A percentile compares a stretch with the other conserved stretches of the same genome.
These are phyloP conservation scores for Paramuricea clavata DNA, from an alignment of 92 coral and sea anemone genomes.

Conservation along the genomic window DNA sequence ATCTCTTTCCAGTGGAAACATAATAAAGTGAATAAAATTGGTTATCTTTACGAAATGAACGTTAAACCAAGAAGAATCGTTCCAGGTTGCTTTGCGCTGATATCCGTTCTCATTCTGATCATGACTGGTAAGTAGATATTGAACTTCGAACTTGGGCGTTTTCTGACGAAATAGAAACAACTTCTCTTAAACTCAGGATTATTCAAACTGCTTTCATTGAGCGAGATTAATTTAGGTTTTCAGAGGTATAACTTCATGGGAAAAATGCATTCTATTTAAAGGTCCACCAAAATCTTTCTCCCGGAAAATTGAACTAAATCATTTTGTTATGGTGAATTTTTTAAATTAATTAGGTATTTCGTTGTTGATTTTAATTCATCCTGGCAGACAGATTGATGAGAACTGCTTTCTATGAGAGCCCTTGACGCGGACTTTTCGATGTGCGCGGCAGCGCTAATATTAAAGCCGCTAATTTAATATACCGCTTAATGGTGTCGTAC, in stretches of 20 bases:
- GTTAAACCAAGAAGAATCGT: neutral
- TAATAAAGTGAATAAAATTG: neutral
- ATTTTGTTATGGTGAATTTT: constrained; percentile 6
- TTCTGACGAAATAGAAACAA: too few relatives aligned
- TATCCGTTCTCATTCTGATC: neutral
- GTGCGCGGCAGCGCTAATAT: neutral
- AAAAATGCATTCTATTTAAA: neutral
- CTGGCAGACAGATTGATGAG: neutral
- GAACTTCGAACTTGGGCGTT: neutral
- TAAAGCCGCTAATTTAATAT: neutral
- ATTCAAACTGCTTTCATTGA: too few relatives aligned
- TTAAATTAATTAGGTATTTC: neutral
- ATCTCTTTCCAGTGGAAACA: neutral
- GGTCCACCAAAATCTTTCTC: neutral
- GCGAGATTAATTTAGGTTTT: neutral
- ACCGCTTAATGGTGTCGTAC: neutral
- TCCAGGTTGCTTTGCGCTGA: neutral
- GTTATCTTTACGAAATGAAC: neutral
- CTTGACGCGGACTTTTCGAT: neutral
- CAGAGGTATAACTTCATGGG: neutral
- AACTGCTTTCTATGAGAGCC: neutral
- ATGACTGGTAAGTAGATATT: constrained; percentile 16
- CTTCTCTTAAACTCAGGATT: too few relatives aligned
- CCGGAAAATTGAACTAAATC: constrained; percentile 12
- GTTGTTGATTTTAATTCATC: neutral